Percentiles rank a stretch among this genome's conserved stretches.
Evolutionary conservation across 2,888 invertebrate genomes (phyloP).

Genomic region (Eretmocerus hayati): DNA sequence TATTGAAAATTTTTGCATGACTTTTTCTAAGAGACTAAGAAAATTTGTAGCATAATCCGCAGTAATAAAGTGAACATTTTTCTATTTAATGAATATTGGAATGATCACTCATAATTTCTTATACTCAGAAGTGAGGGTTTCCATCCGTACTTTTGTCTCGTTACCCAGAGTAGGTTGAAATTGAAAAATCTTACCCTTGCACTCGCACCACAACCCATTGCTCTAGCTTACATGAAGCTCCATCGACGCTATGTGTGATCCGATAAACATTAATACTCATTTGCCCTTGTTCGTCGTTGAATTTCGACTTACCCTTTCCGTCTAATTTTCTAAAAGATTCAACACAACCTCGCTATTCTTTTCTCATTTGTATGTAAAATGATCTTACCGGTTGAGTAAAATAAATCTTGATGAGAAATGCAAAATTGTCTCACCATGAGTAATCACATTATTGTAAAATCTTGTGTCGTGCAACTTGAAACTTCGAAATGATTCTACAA

Average conservation of each 20-base stretch:
- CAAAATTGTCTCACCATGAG: too few species aligned
- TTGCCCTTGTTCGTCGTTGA: slow-evolving; percentile 17
- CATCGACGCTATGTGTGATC: slow-evolving; percentile 8
- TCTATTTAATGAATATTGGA: slow-evolving; percentile 27
- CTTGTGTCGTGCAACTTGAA: too few species aligned
- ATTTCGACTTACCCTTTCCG: slow-evolving; percentile 8
- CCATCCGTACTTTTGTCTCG: slow-evolving; percentile 21
- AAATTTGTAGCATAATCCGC: slow-evolving; percentile 37
- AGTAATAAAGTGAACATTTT: slow-evolving; percentile 37
- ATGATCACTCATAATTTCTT: slow-evolving; percentile 17
- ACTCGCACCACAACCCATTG: slow-evolving; percentile 16
- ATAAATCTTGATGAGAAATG: background rate
- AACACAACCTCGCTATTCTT: slow-evolving; percentile 9
- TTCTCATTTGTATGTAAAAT: slow-evolving; percentile 23
- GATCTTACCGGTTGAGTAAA: slow-evolving; percentile 22
- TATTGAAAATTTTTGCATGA: slow-evolving; percentile 34
- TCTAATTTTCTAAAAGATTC: slow-evolving; percentile 5
- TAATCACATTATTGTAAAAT: too few species aligned
- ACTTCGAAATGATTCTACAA: too few species aligned
- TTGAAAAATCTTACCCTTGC: slow-evolving; percentile 4
- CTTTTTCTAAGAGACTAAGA: slow-evolving; percentile 26
- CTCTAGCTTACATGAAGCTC: too few species aligned
- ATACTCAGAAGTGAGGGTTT: slow-evolving; percentile 5
- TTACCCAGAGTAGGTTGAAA: slow-evolving; percentile 1
- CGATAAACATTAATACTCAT: slow-evolving; percentile 13